Percentiles rank a stretch among this genome's conserved stretches.
phyloP scores from a whole-genome alignment of 2,797 vertebrate genomes.

The Aselliscus stoliczkanus region DNA sequence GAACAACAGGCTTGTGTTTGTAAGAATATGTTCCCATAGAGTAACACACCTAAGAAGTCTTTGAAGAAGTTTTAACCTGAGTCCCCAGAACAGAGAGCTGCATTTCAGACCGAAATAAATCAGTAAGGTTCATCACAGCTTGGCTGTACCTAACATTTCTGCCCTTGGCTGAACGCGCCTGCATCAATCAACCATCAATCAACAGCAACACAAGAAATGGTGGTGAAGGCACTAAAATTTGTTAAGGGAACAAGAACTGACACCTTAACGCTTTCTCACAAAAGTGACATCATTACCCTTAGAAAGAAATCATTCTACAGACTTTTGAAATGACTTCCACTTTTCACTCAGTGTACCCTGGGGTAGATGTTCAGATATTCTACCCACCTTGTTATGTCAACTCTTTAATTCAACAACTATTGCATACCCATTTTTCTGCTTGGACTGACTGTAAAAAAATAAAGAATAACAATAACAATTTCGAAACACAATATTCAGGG shows the following conservation, averaged over 20 bases:
- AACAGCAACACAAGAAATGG: background rate
- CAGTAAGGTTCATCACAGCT: background rate
- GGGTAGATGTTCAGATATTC: background rate
- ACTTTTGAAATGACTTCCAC: background rate
- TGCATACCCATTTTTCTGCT: background rate
- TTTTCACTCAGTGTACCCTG: background rate
- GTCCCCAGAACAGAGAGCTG: background rate
- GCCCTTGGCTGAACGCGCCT: background rate
- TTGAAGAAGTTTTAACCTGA: background rate
- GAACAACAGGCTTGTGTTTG: background rate
- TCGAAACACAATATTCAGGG: background rate
- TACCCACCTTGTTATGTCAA: background rate
- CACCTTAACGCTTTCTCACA: background rate
- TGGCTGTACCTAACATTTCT: background rate
- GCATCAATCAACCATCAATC: background rate
- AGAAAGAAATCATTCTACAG: background rate
- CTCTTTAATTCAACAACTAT: background rate
- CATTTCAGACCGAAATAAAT: background rate
- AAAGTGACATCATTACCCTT: background rate
- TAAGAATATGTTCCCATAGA: background rate
- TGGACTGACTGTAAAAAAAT: background rate
- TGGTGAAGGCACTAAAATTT: background rate
- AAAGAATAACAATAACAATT: background rate
- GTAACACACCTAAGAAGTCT: background rate
- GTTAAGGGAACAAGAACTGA: background rate